Evolutionary conservation across 2,888 invertebrate species (phyloP).

Genomic region (Trichogramma dendrolimi): DNA sequence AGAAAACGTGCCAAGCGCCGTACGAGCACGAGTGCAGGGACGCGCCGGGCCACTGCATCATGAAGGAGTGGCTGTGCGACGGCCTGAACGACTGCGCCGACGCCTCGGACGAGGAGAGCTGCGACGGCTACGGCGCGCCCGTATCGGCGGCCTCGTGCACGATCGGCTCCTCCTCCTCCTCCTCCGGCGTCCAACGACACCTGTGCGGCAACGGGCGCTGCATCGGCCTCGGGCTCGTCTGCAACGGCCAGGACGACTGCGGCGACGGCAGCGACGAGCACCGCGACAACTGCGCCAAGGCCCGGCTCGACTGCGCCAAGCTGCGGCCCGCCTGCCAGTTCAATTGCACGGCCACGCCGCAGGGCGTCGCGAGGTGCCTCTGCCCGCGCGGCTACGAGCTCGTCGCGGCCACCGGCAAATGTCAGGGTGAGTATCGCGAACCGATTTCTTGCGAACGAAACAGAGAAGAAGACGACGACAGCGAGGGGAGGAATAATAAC

Average conservation of each 20-base stretch:
- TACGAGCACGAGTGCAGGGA: slow-evolving; percentile 14
- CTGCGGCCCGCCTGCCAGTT: not conserved
- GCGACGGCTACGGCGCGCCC: too few relatives aligned
- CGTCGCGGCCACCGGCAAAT: too few relatives aligned
- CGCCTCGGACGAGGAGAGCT: slow-evolving; percentile 59
- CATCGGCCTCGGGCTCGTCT: slow-evolving; percentile 54
- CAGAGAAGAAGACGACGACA: too few relatives aligned
- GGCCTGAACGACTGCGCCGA: slow-evolving; percentile 59
- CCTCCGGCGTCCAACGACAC: too few relatives aligned
- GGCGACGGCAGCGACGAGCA: slow-evolving; percentile 64
- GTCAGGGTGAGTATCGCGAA: too few relatives aligned
- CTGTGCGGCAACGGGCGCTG: slow-evolving; percentile 48
- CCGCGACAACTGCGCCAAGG: too few relatives aligned
- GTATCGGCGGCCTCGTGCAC: too few relatives aligned
- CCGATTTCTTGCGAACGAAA: too few relatives aligned
- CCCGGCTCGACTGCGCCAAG: too few relatives aligned
- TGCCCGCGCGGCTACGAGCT: slow-evolving; percentile 1
- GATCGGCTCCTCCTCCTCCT: too few relatives aligned
- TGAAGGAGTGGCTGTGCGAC: slow-evolving; percentile 57
- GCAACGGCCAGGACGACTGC: slow-evolving; percentile 59
- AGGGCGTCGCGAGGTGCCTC: slow-evolving; percentile 11
- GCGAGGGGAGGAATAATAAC: too few relatives aligned
- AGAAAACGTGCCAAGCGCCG: slow-evolving; percentile 8
- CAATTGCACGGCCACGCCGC: slow-evolving; percentile 18
- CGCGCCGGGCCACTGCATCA: slow-evolving; percentile 54